Conservation (phyloP, 2,113 vertebrate species). For the Dinomys branickii region DNA sequence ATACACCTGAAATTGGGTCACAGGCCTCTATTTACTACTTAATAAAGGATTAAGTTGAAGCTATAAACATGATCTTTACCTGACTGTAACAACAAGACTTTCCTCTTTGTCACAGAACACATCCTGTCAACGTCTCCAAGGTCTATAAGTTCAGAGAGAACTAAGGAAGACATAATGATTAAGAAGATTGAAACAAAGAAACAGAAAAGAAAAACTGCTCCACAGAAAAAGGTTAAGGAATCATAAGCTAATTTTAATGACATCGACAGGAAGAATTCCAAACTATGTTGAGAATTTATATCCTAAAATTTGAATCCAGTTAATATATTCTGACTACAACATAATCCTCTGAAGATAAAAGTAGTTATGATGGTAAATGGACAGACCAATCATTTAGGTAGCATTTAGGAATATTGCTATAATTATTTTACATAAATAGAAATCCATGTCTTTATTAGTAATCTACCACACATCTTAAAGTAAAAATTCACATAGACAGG, state of each 20-base stretch:
- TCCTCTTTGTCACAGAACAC: not conserved
- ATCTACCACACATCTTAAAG: slow-evolving; percentile 60
- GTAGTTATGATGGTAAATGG: slow-evolving; percentile 44
- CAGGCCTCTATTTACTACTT: not conserved
- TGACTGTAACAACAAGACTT: not conserved
- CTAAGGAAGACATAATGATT: not conserved
- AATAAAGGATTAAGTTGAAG: not conserved
- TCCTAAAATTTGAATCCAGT: slow-evolving; percentile 63
- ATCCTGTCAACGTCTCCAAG: not conserved
- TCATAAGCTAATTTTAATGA: slow-evolving; percentile 78
- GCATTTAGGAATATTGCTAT: slow-evolving; percentile 64
- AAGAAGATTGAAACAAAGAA: slow-evolving; percentile 41
- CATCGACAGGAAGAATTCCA: slow-evolving; percentile 67
- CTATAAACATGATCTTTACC: not conserved
- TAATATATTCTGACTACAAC: slow-evolving; percentile 62
- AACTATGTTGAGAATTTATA: slow-evolving; percentile 63
- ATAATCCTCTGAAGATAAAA: slow-evolving; percentile 63
- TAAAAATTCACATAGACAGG: slow-evolving; percentile 77
- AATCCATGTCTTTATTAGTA: slow-evolving; percentile 74
- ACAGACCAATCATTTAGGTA: slow-evolving; percentile 56
- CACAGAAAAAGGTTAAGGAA: slow-evolving; percentile 66
- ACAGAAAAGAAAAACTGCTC: slow-evolving; percentile 35
- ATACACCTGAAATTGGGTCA: slow-evolving; percentile 24
- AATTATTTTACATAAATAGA: slow-evolving; percentile 72
- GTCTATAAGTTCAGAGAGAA: not conserved